These are phyloP conservation scores for Hyperoplus lanceolatus DNA, from an alignment of 2,797 vertebrate genomes.

Conservation along the genomic window DNA sequence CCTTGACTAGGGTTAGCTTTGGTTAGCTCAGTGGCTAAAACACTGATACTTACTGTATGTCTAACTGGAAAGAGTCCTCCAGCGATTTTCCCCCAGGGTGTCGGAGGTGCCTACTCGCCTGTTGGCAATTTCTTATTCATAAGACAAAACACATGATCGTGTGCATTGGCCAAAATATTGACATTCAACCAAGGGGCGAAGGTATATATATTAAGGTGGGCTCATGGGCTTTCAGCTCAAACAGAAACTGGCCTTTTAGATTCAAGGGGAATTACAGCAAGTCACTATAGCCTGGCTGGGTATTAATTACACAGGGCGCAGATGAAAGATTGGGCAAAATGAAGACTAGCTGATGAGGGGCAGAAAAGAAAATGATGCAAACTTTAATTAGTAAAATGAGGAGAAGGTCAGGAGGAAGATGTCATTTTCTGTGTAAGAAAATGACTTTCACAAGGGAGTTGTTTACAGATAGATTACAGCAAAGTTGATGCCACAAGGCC, in stretches of 20 bases:
- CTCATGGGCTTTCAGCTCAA: background rate
- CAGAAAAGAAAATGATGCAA: background rate
- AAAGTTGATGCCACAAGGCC: background rate
- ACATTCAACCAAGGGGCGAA: background rate
- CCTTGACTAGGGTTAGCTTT: no score
- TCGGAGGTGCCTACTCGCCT: no score
- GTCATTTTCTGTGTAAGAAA: background rate
- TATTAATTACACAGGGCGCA: background rate
- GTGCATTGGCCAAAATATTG: background rate
- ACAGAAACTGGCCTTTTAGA: background rate
- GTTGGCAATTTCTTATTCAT: no score
- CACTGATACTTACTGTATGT: no score
- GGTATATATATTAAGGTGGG: background rate
- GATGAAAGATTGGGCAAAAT: background rate
- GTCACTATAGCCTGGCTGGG: background rate
- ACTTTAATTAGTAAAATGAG: background rate
- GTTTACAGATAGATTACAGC: background rate
- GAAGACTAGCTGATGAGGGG: background rate
- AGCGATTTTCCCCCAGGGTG: no score
- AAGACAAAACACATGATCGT: background rate
- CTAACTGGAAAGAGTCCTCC: no score
- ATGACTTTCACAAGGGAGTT: background rate
- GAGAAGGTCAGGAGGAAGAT: background rate
- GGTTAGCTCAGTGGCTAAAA: no score
- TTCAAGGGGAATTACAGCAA: background rate